A percentile compares a stretch with the other conserved stretches of the same genome.
phyloP scores from a whole-genome alignment of 1,140 invertebrate genomes.

The Sinonovacula constricta region DNA sequence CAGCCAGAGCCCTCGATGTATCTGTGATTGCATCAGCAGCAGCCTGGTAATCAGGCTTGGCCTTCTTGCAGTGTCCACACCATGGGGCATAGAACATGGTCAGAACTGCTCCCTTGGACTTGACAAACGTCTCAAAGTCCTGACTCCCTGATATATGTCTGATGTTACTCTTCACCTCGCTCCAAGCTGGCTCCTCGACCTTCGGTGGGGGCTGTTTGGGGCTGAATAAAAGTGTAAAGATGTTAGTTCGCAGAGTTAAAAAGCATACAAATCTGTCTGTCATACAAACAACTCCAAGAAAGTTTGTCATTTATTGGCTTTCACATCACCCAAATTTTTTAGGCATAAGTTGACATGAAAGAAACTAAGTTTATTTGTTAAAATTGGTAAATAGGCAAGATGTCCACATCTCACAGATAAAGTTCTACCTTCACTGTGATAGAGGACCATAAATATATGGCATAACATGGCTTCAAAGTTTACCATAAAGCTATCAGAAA shows the following conservation, averaged over 20 bases:
- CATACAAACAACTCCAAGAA: too few relatives aligned
- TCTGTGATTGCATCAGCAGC: slow-evolving; percentile 85
- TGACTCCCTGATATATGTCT: slow-evolving; percentile 80
- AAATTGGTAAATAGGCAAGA: too few relatives aligned
- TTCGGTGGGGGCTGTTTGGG: slow-evolving; percentile 74
- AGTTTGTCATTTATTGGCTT: too few relatives aligned
- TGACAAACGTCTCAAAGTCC: slow-evolving; percentile 79
- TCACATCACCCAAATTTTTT: too few relatives aligned
- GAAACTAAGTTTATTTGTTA: too few relatives aligned
- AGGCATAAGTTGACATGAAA: too few relatives aligned
- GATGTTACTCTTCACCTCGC: slow-evolving; percentile 77
- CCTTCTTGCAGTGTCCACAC: slow-evolving; percentile 93
- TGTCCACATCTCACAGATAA: too few relatives aligned
- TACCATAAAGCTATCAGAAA: too few relatives aligned
- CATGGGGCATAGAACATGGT: slow-evolving; percentile 79
- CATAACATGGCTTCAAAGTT: too few relatives aligned
- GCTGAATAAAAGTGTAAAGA: slow-evolving; percentile 77
- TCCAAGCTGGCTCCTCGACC: slow-evolving; percentile 77
- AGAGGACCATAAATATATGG: too few relatives aligned
- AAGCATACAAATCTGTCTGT: background rate
- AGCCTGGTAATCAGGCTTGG: slow-evolving; percentile 88
- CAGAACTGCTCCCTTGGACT: slow-evolving; percentile 62
- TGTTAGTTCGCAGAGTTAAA: background rate
- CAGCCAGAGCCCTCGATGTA: slow-evolving; percentile 83
- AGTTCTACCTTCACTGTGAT: too few relatives aligned